phyloP scores from a whole-genome alignment of 2,797 vertebrate genomes.

The Acipenser oxyrinchus region DNA sequence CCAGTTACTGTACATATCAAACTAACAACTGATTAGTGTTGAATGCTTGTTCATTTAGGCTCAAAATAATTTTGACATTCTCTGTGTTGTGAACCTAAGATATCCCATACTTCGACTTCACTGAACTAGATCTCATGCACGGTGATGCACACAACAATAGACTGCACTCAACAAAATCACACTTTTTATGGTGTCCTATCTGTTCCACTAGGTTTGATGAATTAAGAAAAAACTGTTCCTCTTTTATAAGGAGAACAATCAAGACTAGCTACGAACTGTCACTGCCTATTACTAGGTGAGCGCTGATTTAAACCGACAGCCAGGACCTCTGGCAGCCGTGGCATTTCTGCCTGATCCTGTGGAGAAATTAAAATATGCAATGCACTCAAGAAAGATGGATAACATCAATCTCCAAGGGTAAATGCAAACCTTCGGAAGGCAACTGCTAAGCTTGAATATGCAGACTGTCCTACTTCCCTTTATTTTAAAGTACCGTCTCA shows the following conservation, averaged over 20 bases:
- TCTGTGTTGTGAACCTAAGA: not conserved
- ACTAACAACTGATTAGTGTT: too few species aligned
- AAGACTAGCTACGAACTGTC: constrained; percentile 29
- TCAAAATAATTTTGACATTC: not conserved
- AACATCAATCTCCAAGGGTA: not conserved
- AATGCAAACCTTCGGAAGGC: not conserved
- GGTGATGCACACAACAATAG: constrained; percentile 16
- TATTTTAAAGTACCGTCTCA: too few species aligned
- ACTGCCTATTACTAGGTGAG: constrained; percentile 17
- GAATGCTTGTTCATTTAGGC: not conserved
- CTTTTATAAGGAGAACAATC: constrained; percentile 32
- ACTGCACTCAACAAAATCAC: constrained; percentile 14
- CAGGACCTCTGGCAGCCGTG: constrained; percentile 30
- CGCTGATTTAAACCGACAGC: constrained; percentile 30
- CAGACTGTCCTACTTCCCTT: too few species aligned
- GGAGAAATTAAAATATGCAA: not conserved
- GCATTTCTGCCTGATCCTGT: not conserved
- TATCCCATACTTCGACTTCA: not conserved
- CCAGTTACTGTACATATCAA: too few species aligned
- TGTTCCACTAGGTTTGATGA: constrained; percentile 28
- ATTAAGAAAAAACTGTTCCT: constrained; percentile 35
- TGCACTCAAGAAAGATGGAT: not conserved
- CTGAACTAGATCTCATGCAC: constrained; percentile 19
- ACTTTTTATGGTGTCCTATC: constrained; percentile 12
- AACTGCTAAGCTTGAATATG: not conserved